Evolutionary conservation across 2,113 vertebrate genomes (phyloP).

Genomic region (Camelus bactrianus): DNA sequence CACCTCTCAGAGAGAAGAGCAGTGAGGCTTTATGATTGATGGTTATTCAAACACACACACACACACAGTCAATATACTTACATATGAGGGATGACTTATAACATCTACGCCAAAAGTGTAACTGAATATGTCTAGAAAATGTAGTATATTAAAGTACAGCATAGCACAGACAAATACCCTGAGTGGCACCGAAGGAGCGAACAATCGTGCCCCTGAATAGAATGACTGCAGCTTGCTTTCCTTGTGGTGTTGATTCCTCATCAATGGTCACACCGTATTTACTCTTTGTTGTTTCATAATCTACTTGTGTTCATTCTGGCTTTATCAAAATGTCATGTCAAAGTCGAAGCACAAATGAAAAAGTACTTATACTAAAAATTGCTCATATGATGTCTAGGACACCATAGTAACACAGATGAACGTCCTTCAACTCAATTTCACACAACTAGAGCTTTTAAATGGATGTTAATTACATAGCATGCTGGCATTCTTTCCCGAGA

Average conservation of each 20-base stretch:
- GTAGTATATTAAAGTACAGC: not conserved
- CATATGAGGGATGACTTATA: not conserved
- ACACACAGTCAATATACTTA: not conserved
- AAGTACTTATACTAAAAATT: not conserved
- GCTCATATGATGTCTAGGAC: not conserved
- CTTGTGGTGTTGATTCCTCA: too few species aligned
- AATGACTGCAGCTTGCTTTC: not conserved
- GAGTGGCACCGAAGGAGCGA: not conserved
- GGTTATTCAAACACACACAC: not conserved
- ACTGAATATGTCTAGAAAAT: not conserved
- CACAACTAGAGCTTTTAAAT: not conserved
- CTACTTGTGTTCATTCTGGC: not conserved
- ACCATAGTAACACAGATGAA: not conserved
- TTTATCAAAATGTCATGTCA: not conserved
- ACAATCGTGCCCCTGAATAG: not conserved
- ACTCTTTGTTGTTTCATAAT: not conserved
- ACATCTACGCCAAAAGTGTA: not conserved
- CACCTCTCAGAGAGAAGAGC: not conserved
- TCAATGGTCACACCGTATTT: too few species aligned
- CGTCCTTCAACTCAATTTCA: not conserved
- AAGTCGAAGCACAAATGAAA: not conserved
- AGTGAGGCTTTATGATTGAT: not conserved
- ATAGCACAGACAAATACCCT: not conserved
- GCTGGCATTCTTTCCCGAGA: not conserved
- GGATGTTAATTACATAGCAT: not conserved